These are phyloP conservation scores for Eclectus roratus DNA, from an alignment of 2,113 vertebrate species.

Conservation along the genomic window DNA sequence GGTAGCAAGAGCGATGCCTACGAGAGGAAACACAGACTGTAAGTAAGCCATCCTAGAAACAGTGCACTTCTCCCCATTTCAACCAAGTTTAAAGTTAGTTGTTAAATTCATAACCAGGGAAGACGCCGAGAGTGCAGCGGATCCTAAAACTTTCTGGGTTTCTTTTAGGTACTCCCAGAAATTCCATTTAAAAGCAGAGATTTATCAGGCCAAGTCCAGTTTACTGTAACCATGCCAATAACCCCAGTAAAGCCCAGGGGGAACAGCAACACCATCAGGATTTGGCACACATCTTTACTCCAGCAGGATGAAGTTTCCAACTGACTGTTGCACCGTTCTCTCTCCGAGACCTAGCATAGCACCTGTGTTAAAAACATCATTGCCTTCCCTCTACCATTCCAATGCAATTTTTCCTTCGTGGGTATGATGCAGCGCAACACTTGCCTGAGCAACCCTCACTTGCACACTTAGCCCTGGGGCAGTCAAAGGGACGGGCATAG, in stretches of 20 bases:
- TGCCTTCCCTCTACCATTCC: neutral
- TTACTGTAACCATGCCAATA: neutral
- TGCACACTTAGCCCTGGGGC: neutral
- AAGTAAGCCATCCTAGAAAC: neutral
- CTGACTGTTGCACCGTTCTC: neutral
- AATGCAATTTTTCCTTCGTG: neutral
- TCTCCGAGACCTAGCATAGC: neutral
- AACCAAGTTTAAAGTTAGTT: neutral
- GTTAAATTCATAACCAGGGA: neutral
- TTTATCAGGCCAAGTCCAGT: neutral
- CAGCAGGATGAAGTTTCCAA: neutral
- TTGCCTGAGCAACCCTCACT: neutral
- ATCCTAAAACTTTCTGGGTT: neutral
- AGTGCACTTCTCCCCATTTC: fast-evolving
- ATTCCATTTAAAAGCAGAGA: neutral
- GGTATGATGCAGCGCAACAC: neutral
- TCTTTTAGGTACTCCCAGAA: neutral
- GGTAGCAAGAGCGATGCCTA: neutral
- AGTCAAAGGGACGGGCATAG: neutral
- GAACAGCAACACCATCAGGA: neutral
- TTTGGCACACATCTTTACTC: neutral
- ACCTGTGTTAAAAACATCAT: neutral
- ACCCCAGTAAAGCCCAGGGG: neutral
- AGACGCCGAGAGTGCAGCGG: fast-evolving
- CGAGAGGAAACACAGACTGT: neutral